Conservation (phyloP, 2,113 vertebrate genomes). For the Ancistrus triradiatus region DNA sequence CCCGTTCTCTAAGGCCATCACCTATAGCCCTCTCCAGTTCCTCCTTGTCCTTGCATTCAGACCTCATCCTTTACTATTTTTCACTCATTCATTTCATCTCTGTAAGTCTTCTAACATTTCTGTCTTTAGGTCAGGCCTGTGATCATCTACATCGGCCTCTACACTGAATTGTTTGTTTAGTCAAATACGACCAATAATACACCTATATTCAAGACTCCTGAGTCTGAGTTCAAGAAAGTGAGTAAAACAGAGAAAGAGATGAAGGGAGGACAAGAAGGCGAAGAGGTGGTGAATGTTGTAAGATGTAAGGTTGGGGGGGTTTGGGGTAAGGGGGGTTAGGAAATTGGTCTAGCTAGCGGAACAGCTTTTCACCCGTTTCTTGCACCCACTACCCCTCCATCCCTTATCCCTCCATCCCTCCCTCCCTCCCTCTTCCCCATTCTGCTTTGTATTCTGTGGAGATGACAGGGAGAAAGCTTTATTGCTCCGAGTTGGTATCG, state of each 20-base stretch:
- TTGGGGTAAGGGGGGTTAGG: conserved; percentile 57
- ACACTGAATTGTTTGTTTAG: conserved; percentile 63
- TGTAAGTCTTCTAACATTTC: conserved; percentile 31
- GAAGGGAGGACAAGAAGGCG: conserved; percentile 22
- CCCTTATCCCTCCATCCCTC: too few species aligned
- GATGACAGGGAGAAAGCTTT: conserved; percentile 74
- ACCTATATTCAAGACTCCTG: conserved; percentile 35
- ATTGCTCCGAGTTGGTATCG: conserved; percentile 81
- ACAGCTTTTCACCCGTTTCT: conserved; percentile 64
- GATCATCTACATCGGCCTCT: too few species aligned
- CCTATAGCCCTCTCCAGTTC: conserved; percentile 14
- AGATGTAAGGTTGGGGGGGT: conserved; percentile 35
- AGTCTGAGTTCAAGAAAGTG: conserved; percentile 4
- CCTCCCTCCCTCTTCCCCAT: conserved; percentile 43
- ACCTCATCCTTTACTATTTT: conserved; percentile 27
- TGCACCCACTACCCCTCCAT: conserved; percentile 40
- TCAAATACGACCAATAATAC: conserved; percentile 66
- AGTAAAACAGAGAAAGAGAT: conserved; percentile 3
- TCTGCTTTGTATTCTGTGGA: conserved; percentile 62
- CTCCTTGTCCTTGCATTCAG: conserved; percentile 7
- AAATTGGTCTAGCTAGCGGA: conserved; percentile 78
- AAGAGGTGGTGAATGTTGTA: conserved; percentile 41
- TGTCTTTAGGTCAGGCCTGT: conserved; percentile 24
- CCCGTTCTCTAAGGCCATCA: conserved; percentile 51
- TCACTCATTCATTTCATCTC: conserved; percentile 31